These are phyloP conservation scores for Prosopocoilus inquinatus DNA, from an alignment of 2,888 invertebrate genomes.

Conservation along the genomic window DNA sequence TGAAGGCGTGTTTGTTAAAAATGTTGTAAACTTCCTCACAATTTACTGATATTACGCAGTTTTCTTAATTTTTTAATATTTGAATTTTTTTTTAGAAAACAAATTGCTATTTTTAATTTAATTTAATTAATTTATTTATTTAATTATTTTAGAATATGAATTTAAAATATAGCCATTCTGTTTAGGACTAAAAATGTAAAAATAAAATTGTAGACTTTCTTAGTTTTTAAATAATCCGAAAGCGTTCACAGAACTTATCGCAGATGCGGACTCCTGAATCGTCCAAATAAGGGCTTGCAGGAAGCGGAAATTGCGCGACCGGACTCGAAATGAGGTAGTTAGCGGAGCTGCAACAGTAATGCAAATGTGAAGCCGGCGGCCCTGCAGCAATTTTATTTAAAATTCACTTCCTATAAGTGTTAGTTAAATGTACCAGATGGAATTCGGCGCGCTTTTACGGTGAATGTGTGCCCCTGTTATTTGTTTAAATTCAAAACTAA, in stretches of 20 bases:
- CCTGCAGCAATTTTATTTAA: slow-evolving; percentile 5
- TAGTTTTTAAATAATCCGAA: too few species aligned
- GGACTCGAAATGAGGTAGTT: slow-evolving; percentile 20
- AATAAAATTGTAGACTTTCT: too few species aligned
- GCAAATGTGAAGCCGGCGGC: slow-evolving; percentile 3
- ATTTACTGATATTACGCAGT: too few species aligned
- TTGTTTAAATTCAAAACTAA: slow-evolving; percentile 3
- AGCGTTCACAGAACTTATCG: not conserved
- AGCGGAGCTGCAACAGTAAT: slow-evolving; percentile 10
- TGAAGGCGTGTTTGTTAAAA: too few species aligned
- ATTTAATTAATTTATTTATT: too few species aligned
- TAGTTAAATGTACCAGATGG: slow-evolving; percentile 1
- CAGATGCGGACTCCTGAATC: slow-evolving; percentile 5
- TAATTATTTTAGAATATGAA: too few species aligned
- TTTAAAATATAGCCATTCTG: too few species aligned
- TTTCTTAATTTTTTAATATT: too few species aligned
- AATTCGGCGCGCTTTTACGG: not conserved
- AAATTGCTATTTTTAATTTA: too few species aligned
- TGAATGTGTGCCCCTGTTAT: not conserved
- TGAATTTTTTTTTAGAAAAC: too few species aligned
- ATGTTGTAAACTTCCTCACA: too few species aligned
- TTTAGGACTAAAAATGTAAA: too few species aligned
- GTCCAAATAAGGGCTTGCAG: slow-evolving; percentile 10
- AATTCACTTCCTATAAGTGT: slow-evolving; percentile 5
- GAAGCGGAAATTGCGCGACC: slow-evolving; percentile 16